These are phyloP conservation scores for Sarcophaga carnaria DNA, from an alignment of 2,888 invertebrate genomes.

Conservation along the genomic window DNA sequence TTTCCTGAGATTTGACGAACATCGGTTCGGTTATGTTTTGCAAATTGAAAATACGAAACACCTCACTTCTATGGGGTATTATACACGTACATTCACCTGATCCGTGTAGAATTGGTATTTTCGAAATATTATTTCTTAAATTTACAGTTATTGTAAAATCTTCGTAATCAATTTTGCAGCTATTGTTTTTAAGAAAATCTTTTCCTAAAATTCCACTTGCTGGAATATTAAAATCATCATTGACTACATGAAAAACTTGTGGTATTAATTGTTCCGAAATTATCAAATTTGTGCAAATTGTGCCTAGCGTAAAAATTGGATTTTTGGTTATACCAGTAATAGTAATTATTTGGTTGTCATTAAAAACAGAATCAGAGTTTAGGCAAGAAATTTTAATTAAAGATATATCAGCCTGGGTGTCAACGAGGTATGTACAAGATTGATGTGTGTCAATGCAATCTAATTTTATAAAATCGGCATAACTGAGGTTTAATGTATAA, in stretches of 20 bases:
- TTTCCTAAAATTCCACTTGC: constrained; percentile 7
- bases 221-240: constrained; percentile 22
- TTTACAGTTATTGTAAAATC: constrained; percentile 4
- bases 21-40: neutral
- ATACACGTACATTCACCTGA: constrained; percentile 4
- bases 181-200: constrained; percentile 22
- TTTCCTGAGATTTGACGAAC: too few species aligned
- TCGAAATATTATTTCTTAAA: neutral
- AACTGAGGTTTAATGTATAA: constrained; percentile 16
- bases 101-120: constrained; percentile 1
- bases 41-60: constrained; percentile 15
- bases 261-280: constrained; percentile 2
- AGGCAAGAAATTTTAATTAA: constrained; percentile 41
- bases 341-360: constrained; percentile 22
- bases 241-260: constrained; percentile 16
- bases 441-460: neutral
- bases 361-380: constrained; percentile 3
- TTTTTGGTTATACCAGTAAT: constrained; percentile 22
- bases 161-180: constrained; percentile 14
- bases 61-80: constrained; percentile 27
- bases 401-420: constrained; percentile 36
- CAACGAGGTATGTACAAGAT: constrained; percentile 27
- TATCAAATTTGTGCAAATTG: neutral
- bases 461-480: constrained; percentile 30
- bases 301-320: neutral